These are phyloP conservation scores for Delphinapterus leucas DNA, from an alignment of 2,113 vertebrate species.

Conservation along the genomic window DNA sequence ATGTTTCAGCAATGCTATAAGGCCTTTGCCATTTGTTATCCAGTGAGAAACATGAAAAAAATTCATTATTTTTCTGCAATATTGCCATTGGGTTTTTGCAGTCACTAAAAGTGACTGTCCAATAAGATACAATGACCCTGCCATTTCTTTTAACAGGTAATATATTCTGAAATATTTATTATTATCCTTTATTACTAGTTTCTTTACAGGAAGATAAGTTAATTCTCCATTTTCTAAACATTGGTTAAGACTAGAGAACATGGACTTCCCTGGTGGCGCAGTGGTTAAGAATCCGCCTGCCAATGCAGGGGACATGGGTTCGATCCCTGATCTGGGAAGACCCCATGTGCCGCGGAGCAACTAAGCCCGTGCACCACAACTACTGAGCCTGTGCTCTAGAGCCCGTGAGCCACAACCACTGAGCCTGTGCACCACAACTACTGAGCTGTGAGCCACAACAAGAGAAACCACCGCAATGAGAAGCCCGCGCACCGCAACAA, in stretches of 20 bases:
- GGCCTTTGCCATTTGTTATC: background rate
- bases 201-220: background rate
- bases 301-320: no score
- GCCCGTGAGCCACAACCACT: no score
- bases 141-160: background rate
- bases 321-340: no score
- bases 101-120: background rate
- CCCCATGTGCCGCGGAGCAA: no score
- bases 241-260: background rate
- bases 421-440: no score
- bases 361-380: no score
- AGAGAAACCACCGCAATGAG: no score
- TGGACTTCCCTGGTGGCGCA: no score
- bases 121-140: background rate
- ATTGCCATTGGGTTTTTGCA: background rate
- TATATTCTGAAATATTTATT: background rate
- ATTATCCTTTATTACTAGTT: background rate
- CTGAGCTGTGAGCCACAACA: no score
- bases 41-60: background rate
- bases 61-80: background rate
- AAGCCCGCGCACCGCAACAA: accelerated
- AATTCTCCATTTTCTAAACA: background rate
- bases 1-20: background rate
- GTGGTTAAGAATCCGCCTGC: no score
- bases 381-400: no score